phyloP scores from a whole-genome alignment of 1,140 invertebrate genomes.

The Leguminivora glycinivorella region DNA sequence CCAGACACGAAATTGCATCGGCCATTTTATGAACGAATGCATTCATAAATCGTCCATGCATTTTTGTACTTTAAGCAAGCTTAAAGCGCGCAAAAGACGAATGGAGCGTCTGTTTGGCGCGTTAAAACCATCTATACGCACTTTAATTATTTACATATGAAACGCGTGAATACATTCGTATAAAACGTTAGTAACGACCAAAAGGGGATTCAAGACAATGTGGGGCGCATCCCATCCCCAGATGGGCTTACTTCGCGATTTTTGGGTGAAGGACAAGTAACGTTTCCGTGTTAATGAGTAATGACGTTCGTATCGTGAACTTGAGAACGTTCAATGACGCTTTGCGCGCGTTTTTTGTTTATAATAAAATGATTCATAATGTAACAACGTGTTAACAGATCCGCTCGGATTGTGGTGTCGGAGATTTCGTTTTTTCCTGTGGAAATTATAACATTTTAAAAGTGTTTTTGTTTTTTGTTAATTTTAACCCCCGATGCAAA shows the following conservation, averaged over 20 bases:
- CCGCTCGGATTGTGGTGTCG: not conserved
- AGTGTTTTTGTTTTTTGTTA: not conserved
- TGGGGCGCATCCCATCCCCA: not conserved
- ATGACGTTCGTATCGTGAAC: not conserved
- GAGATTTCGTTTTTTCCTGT: not conserved
- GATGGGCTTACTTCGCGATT: slow-evolving; percentile 3
- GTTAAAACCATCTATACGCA: too few relatives aligned
- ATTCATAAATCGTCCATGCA: too few relatives aligned
- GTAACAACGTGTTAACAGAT: not conserved
- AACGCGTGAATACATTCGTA: too few relatives aligned
- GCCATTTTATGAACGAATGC: too few relatives aligned
- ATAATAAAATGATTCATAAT: not conserved
- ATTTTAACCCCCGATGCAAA: too few relatives aligned
- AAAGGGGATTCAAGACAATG: too few relatives aligned
- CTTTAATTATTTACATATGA: too few relatives aligned
- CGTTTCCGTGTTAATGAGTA: not conserved
- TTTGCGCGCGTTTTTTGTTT: slow-evolving; percentile 1
- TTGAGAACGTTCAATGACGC: not conserved
- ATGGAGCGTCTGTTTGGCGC: too few relatives aligned
- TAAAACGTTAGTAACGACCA: too few relatives aligned
- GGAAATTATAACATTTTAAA: not conserved
- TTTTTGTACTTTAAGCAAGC: too few relatives aligned
- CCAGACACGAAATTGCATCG: too few relatives aligned
- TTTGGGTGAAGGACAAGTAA: not conserved
- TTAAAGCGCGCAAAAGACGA: too few relatives aligned